Evolutionary conservation across 64 coral and sea anemone genomes (phyloP), one percentile per base, ranked within the genome.

Genomic region (Catalaphyllia jardinei): DNA sequence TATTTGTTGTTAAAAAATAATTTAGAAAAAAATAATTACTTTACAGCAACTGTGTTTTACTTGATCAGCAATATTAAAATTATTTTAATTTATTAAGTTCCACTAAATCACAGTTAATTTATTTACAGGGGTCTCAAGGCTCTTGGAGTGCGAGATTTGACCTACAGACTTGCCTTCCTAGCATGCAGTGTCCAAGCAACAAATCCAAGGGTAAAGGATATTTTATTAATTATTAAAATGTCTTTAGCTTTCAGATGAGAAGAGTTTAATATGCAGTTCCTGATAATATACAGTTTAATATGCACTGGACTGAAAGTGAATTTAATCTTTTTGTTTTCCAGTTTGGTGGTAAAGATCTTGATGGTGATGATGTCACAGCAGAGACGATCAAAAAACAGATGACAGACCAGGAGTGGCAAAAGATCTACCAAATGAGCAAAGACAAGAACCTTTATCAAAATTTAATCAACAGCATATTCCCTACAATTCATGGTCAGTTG

Each of bases 321-420:
- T 46, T 55, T 15, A 57, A 57, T 29, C 30, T 87, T 20, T 62
- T 78, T 83, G 25, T 8, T 24, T 27, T 31, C 27, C 67, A 99
- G 97, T 99, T 99, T 89, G 97, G 97, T 83, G 97, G 97, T 46
- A 99, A 99, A 91, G 97, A 99, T 86, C 93, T 99, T 81, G 97
- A 99, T 95, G 93, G 93, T 60, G 93, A 99, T 28, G 91, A 99
- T 46, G 89, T 99, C 29, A 99, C 93, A 11, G 97, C 97, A 79
- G 97, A 99, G 61, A 93, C 91, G 74, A 99, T 99, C 8, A 99
- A 95, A 84, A 94, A 95, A 76, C 97, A 99, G 77, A 99, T 99
- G 97, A 99, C 97, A 4, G 93, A 95, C 30, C 97, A 95, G 49
- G 97, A 99, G 86, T 99, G 97, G 97, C 90, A 99, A 42, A 99